Percentiles rank a stretch among this genome's conserved stretches.
phyloP scores from a whole-genome alignment of 2,113 vertebrate species.

The Anthoscopus minutus region DNA sequence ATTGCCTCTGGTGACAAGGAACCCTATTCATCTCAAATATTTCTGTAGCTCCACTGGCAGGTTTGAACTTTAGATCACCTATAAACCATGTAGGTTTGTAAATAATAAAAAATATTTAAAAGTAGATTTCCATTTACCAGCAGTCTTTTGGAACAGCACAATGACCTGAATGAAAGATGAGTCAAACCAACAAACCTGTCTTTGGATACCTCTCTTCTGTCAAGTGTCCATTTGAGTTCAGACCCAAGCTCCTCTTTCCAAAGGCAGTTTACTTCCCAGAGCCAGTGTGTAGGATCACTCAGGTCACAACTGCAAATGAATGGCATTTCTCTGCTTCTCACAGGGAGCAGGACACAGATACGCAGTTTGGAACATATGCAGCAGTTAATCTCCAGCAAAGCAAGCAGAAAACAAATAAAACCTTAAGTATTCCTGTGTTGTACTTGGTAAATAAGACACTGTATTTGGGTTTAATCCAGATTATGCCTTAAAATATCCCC shows the following conservation, averaged over 20 bases:
- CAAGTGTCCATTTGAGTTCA: neutral
- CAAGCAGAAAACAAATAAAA: neutral
- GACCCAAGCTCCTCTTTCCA: neutral
- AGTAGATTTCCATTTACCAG: neutral
- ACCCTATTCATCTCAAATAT: neutral
- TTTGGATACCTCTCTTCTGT: neutral
- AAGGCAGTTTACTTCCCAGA: neutral
- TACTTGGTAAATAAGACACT: neutral
- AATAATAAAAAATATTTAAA: neutral
- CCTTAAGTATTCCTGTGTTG: neutral
- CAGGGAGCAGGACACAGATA: neutral
- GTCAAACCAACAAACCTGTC: neutral
- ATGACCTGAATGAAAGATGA: neutral
- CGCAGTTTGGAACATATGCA: neutral
- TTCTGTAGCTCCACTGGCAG: neutral
- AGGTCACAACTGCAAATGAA: neutral
- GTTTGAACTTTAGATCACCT: neutral
- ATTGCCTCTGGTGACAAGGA: neutral
- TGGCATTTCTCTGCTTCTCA: neutral
- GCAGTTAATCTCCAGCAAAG: neutral
- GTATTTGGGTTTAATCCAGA: neutral
- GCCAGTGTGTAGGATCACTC: neutral
- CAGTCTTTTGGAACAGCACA: neutral
- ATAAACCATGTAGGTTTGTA: neutral
- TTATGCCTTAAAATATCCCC: neutral